Evolutionary conservation across 2,113 vertebrate species (phyloP).

Genomic region (Antigone vipio): DNA sequence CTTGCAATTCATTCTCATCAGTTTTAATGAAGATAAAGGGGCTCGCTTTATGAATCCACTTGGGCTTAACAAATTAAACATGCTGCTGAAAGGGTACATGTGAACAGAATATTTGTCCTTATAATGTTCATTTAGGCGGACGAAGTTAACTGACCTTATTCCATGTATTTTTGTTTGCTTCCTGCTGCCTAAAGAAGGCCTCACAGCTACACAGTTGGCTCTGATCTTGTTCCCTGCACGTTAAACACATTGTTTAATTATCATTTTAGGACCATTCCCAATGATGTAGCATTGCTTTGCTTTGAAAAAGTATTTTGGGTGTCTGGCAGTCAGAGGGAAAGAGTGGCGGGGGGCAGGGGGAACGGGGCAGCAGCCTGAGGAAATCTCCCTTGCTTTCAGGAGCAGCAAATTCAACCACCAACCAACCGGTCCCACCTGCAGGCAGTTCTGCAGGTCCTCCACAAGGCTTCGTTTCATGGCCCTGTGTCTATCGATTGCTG

Average conservation of each 20-base stretch:
- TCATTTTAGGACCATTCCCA: not conserved
- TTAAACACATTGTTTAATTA: not conserved
- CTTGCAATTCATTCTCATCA: slow-evolving; percentile 65
- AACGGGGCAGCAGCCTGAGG: not conserved
- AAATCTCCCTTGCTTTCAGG: not conserved
- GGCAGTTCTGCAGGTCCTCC: not conserved
- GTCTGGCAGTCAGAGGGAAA: not conserved
- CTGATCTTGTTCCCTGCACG: not conserved
- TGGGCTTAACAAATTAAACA: slow-evolving; percentile 71
- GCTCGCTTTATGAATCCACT: slow-evolving; percentile 61
- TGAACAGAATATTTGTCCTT: slow-evolving; percentile 64
- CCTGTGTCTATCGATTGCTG: not conserved
- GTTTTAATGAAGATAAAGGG: slow-evolving; percentile 73
- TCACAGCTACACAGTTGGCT: not conserved
- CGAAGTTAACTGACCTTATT: slow-evolving; percentile 57
- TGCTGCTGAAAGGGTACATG: slow-evolving; percentile 33
- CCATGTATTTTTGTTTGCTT: slow-evolving; percentile 8
- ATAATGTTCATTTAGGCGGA: slow-evolving; percentile 50
- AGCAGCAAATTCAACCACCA: not conserved
- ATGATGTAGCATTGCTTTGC: not conserved
- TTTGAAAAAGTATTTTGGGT: slow-evolving; percentile 22
- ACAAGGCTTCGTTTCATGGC: not conserved
- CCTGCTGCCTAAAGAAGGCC: not conserved
- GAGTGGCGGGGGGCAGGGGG: accelerated
- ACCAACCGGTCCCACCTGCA: not conserved